phyloP scores from a whole-genome alignment of 2,113 vertebrate genomes.

The Nibea albiflora region DNA sequence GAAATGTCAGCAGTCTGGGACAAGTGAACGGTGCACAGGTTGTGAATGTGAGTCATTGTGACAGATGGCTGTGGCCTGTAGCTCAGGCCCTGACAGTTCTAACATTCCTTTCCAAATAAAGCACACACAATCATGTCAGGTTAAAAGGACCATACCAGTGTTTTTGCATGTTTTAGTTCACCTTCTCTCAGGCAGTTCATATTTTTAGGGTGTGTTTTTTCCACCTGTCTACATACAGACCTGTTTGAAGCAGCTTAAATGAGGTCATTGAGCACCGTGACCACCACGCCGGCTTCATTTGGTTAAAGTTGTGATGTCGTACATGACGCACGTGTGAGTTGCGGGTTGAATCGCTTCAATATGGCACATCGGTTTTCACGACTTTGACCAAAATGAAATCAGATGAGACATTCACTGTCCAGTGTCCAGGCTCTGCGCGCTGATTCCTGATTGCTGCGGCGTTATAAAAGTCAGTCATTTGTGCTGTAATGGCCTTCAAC shows the following conservation, averaged over 20 bases:
- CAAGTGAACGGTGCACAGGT: slow-evolving; percentile 25
- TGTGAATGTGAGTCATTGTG: slow-evolving; percentile 62
- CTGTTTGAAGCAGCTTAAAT: background rate
- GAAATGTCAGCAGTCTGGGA: slow-evolving; percentile 33
- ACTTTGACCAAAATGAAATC: background rate
- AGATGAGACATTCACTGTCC: background rate
- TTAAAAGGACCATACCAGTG: slow-evolving; percentile 33
- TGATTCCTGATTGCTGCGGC: background rate
- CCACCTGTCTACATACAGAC: background rate
- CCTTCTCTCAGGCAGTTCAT: background rate
- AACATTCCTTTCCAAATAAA: slow-evolving; percentile 67
- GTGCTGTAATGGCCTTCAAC: background rate
- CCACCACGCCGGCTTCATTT: background rate
- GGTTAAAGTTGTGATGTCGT: background rate
- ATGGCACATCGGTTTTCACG: background rate
- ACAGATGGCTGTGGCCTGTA: slow-evolving; percentile 51
- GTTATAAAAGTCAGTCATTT: background rate
- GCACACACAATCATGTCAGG: slow-evolving; percentile 18
- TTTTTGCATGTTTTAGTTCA: slow-evolving; percentile 31
- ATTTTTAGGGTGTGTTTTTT: background rate
- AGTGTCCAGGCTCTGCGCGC: background rate
- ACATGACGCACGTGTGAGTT: background rate
- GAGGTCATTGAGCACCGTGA: background rate
- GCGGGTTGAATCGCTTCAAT: background rate
- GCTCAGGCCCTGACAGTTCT: slow-evolving; percentile 19